Base-by-base conservation (phyloP, 2,888 invertebrate species). In the Mythimna ferrago region DNA sequence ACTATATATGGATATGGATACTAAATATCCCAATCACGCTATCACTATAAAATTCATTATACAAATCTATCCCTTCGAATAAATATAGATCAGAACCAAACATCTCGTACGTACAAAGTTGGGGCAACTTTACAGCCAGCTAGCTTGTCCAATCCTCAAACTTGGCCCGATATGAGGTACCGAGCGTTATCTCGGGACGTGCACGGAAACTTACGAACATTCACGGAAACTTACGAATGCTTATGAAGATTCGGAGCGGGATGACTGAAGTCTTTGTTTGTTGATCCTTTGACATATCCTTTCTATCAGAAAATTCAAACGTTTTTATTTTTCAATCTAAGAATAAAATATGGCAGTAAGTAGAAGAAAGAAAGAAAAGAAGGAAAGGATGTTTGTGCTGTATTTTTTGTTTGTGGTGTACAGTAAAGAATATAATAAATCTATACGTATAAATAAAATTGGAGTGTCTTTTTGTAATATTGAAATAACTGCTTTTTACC, bases 121-220 rank as follows among this genome's bases (percentile, higher is more conserved):
- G 53, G 21, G 6, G 5, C 35, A 75, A 78, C 66, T 82, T 84
- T 69, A 75, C 64, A 80, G 41, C 51, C 41, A 77, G 66, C 56
- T 66, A n/a, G 62, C 72, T 56, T 57, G 26, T 54, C 68, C 60
- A 79, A 73, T 65, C 74, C 73, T 48, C 57, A 57, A 79, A 81
- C 62, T 82, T 71, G 26, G 62, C 26, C 54, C 38, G 54, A 63
- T 68, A 73, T 66, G 74, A 84, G 71, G 69, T 73, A 72, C 69
- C 48, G 63, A 71, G 54, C 76, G 64, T 76, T 84, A 83, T 83
- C 82, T 75, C 19, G n/a, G 66, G 32, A 75, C 78, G 78, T 78
- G 84, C 21, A 73, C 67, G 82, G 65, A 74, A 73, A 82, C 76
- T 83, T 71, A 69, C 78, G 56, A 73, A 54, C 57, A 41, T 61